A percentile compares a stretch with the other conserved stretches of the same genome.
These are phyloP conservation scores for Sycophila sp. DNA, from an alignment of 1,140 invertebrate genomes.

Conservation along the genomic window DNA sequence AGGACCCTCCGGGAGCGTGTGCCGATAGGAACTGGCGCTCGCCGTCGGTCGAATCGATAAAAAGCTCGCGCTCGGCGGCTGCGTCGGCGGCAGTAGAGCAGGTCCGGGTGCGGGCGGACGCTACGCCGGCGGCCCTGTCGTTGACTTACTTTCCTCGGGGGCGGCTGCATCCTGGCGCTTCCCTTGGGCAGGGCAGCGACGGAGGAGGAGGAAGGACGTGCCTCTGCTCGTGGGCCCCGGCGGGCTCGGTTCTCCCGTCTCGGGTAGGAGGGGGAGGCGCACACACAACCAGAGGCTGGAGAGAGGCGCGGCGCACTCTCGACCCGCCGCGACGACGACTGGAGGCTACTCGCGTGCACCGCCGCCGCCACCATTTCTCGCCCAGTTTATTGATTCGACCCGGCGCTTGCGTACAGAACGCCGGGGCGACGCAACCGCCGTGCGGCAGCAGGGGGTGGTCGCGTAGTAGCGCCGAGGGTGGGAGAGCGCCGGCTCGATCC, in stretches of 20 bases:
- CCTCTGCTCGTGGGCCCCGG: background rate
- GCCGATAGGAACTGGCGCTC: constrained; percentile 2
- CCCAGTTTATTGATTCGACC: constrained; percentile 15
- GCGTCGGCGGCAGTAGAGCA: constrained; percentile 16
- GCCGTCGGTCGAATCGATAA: constrained; percentile 2
- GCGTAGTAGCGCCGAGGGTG: too few species aligned
- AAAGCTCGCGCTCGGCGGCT: background rate
- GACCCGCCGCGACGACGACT: constrained; percentile 10
- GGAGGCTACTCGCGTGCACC: constrained; percentile 1
- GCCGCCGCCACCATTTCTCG: background rate
- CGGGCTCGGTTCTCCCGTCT: too few species aligned
- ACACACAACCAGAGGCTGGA: background rate
- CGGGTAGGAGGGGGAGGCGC: background rate
- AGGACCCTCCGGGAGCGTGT: too few species aligned
- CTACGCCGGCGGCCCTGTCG: background rate
- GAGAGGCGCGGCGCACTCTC: constrained; percentile 12
- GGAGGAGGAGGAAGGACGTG: constrained; percentile 36
- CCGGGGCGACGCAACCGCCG: background rate
- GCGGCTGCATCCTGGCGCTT: constrained; percentile 73
- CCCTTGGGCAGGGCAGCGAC: too few species aligned
- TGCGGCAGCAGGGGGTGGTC: background rate
- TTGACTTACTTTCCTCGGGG: constrained; percentile 79
- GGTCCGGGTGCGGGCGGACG: background rate
- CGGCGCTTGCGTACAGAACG: background rate
- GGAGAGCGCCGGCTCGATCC: background rate